Base-by-base conservation (phyloP, 2,113 vertebrate species). In the Ciconia maguari region DNA sequence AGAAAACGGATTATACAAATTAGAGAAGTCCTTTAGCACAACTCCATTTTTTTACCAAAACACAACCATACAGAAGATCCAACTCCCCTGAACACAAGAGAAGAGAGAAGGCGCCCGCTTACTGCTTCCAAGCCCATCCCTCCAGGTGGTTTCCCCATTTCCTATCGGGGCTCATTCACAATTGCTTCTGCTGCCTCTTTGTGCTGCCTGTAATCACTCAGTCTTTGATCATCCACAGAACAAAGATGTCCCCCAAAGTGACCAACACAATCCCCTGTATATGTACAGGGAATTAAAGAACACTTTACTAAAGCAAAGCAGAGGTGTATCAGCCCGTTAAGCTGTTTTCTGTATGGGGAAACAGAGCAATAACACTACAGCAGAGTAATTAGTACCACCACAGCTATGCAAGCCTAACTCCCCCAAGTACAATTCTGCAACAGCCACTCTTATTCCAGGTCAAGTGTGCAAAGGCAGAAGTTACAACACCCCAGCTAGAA, bases 261-360 rank as follows among this genome's bases (percentile, higher is more conserved):
- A 71, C 54, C 61, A 11, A 6, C 0, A 13, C 38, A 49, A 55
- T 8, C 7, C 52, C 7, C 58, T 9, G 19, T 5, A 4, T 6
- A 6, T 0, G 2, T 5, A 16, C 16, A 54, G 42, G 57, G 36
- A 57, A 41, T 20, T 26, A 29, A 41, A 70, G 80, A 74, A 30
- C n/a, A 11, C 42, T 36, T 41, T 4, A 7, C 27, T 22, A 3
- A 41, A 44, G 69, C 80, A 54, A 27, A 80, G 30, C 48, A 20
- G 74, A 60, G 77, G 36, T 46, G 36, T 8, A 30, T 32, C 25
- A 62, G 57, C 70, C 25, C 29, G 2, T 18, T 2, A 7, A 62
- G 41, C 42, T 34, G 6, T 16, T 41, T 69, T 58, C 58, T 19
- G 2, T 1, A 10, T 0, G 0, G 41, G 27, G 12, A 70, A 78